Conservation (phyloP, 2,797 vertebrate species). For the Capromys pilorides region DNA sequence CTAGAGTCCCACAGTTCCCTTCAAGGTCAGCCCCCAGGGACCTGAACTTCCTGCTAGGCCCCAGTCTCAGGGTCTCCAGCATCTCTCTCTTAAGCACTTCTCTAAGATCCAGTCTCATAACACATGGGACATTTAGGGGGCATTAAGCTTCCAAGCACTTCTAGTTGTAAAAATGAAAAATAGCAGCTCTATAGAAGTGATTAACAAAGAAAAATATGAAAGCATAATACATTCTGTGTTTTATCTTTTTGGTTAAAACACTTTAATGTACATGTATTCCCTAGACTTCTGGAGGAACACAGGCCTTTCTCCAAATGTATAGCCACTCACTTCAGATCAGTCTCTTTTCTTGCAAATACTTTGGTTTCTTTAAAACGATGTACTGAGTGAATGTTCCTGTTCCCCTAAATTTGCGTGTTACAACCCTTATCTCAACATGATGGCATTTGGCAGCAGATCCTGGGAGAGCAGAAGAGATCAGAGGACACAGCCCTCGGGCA, state of each 20-base stretch:
- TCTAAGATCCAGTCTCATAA: not conserved
- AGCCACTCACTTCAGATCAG: fast-evolving
- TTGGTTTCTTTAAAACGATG: not conserved
- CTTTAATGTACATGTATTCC: not conserved
- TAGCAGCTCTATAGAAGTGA: not conserved
- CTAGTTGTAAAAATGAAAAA: not conserved
- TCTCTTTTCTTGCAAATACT: not conserved
- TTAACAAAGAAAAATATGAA: not conserved
- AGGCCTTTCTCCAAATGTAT: not conserved
- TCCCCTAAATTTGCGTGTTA: not conserved
- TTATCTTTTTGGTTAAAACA: not conserved
- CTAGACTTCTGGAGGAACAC: not conserved
- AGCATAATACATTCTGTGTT: not conserved
- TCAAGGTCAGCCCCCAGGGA: not conserved
- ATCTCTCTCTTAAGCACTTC: not conserved
- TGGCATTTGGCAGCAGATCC: not conserved
- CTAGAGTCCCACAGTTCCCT: not conserved
- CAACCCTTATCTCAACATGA: fast-evolving
- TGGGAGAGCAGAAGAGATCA: not conserved
- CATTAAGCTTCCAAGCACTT: not conserved
- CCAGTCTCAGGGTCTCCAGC: not conserved
- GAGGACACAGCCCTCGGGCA: not conserved
- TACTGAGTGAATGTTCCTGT: not conserved
- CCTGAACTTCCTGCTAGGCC: not conserved
- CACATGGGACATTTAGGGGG: too few relatives aligned